Conservation (phyloP, 2,113 vertebrate species). For the Pseudopipra pipra region DNA sequence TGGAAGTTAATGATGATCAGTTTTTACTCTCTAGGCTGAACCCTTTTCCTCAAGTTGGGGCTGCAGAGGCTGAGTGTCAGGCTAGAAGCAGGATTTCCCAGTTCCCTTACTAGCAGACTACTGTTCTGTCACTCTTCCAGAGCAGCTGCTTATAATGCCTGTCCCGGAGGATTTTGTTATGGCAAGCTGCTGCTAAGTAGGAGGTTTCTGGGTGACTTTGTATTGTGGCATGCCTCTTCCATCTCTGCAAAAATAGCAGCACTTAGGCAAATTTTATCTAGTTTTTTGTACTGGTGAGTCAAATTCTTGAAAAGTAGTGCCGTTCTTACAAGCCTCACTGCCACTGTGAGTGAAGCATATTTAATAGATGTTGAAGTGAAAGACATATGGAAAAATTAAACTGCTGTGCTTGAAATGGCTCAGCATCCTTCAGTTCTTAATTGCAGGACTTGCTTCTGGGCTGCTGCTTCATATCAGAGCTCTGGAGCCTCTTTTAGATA, state of each 20-base stretch:
- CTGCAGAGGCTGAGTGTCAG: neutral
- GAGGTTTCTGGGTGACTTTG: neutral
- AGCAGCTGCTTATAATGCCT: slow-evolving; percentile 16
- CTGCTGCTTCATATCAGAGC: neutral
- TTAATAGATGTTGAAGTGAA: neutral
- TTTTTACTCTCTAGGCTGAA: neutral
- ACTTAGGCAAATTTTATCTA: slow-evolving; percentile 22
- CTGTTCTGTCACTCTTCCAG: slow-evolving; percentile 26
- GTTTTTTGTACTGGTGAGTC: neutral
- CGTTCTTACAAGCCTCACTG: neutral
- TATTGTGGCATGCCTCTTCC: neutral
- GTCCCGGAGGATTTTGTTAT: neutral
- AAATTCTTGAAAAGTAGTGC: neutral
- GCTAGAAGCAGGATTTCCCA: neutral
- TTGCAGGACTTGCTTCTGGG: neutral
- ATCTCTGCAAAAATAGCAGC: slow-evolving; percentile 32
- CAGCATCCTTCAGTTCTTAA: neutral
- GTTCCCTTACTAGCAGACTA: neutral
- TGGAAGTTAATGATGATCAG: neutral
- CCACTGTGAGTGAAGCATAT: neutral
- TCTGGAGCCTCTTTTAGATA: neutral
- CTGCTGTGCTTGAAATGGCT: neutral
- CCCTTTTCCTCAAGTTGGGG: neutral
- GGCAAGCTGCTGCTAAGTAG: neutral
- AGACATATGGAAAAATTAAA: neutral